Evolutionary conservation across 2,888 invertebrate genomes (phyloP).

Genomic region (Lamellibrachia columna): DNA sequence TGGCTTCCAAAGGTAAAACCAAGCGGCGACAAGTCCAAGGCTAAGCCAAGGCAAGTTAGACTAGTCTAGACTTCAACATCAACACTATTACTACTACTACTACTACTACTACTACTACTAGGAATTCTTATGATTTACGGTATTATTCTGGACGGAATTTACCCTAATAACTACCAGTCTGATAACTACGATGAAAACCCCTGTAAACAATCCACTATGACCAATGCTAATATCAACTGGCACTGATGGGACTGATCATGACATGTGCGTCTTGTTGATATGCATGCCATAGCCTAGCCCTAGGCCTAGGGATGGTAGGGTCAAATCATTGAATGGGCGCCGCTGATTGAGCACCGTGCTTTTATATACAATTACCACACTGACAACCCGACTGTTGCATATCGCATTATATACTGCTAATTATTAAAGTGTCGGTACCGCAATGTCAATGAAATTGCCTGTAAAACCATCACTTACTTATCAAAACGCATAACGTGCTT

Average conservation of each 20-base stretch:
- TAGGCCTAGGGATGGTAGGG: background rate
- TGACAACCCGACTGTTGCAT: background rate
- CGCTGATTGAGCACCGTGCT: background rate
- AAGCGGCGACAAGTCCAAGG: too few species aligned
- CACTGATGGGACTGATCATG: background rate
- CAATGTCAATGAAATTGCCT: background rate
- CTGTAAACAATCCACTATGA: background rate
- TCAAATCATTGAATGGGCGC: background rate
- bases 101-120: too few species aligned
- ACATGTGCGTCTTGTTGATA: constrained; percentile 7
- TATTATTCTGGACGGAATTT: too few species aligned
- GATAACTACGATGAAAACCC: too few species aligned
- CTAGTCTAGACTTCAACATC: too few species aligned
- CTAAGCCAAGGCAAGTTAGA: too few species aligned
- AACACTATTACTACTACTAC: too few species aligned
- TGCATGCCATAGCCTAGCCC: too few species aligned
- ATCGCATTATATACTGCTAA: background rate
- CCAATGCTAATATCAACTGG: background rate
- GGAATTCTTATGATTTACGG: too few species aligned
- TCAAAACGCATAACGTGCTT: background rate
- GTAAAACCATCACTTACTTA: background rate
- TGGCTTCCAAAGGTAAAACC: too few species aligned
- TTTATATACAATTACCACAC: background rate
- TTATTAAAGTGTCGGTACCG: background rate
- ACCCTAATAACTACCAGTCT: too few species aligned